A percentile compares a stretch with the other conserved stretches of the same genome.
phyloP scores from a whole-genome alignment of 2,888 invertebrate species.

The Acronicta alni region DNA sequence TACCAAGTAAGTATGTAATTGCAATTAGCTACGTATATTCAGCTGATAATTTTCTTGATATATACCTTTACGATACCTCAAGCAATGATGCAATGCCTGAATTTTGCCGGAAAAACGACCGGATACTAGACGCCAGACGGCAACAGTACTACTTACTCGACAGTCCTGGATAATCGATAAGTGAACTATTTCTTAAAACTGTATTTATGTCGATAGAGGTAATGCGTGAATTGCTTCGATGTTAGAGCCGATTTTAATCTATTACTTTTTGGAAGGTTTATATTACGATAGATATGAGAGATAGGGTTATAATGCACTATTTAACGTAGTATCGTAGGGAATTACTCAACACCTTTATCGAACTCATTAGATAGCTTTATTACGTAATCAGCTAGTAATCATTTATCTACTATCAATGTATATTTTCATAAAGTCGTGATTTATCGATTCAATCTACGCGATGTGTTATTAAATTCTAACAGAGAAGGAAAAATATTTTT shows the following conservation, averaged over 20 bases:
- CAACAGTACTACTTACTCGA: too few relatives aligned
- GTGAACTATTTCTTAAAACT: slow-evolving; percentile 27
- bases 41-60: too few relatives aligned
- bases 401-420: slow-evolving; percentile 24
- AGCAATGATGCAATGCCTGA: slow-evolving; percentile 13
- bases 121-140: slow-evolving; percentile 5
- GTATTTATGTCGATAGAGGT: background rate
- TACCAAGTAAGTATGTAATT: too few relatives aligned
- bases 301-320: slow-evolving; percentile 6
- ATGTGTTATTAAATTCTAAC: background rate
- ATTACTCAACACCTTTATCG: slow-evolving; percentile 23
- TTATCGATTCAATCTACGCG: slow-evolving; percentile 23
- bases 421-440: slow-evolving; percentile 39
- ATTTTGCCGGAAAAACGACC: slow-evolving; percentile 14
- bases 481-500: background rate
- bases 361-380: slow-evolving; percentile 18
- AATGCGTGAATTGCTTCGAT: slow-evolving; percentile 1
- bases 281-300: slow-evolving; percentile 3
- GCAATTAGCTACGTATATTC: too few relatives aligned
- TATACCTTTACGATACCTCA: too few relatives aligned
- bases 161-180: slow-evolving; percentile 34
- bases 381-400: slow-evolving; percentile 23
- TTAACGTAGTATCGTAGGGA: background rate
- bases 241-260: slow-evolving; percentile 10
- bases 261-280: slow-evolving; percentile 7